Evolutionary conservation across 2,888 invertebrate species (phyloP).

Genomic region (Malthinus seriepunctatus): DNA sequence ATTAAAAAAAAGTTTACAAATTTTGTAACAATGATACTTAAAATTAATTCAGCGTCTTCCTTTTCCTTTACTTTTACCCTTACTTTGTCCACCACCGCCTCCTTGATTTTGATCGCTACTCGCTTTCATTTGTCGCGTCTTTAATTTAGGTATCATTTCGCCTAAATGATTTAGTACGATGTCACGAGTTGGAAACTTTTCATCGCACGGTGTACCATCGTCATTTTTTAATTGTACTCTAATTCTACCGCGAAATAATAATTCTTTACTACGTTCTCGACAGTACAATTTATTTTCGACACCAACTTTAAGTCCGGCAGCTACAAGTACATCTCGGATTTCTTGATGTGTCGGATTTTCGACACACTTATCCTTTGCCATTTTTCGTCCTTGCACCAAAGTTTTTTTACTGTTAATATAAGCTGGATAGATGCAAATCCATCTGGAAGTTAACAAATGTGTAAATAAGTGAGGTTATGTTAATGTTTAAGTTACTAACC

Average conservation of each 20-base stretch:
- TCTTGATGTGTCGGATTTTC: constrained; percentile 96
- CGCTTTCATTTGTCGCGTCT: constrained; percentile 70
- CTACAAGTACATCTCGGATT: constrained; percentile 88
- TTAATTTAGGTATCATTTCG: constrained; percentile 88
- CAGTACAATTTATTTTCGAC: constrained; percentile 93
- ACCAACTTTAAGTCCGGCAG: constrained; percentile 81
- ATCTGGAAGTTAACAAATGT: constrained; percentile 60
- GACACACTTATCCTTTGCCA: constrained; percentile 84
- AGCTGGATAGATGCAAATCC: constrained; percentile 97
- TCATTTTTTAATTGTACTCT: constrained; percentile 91
- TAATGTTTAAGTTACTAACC: constrained; percentile 55
- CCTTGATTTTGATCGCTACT: constrained; percentile 43
- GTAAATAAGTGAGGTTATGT: constrained; percentile 22
- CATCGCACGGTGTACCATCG: constrained; percentile 76
- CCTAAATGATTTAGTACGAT: constrained; percentile 78
- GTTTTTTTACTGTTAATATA: constrained; percentile 95
- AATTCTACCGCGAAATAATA: constrained; percentile 82
- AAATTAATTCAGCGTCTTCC: constrained; percentile 31
- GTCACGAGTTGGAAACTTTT: constrained; percentile 74
- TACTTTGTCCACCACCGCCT: constrained; percentile 39
- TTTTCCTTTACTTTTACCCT: constrained; percentile 46
- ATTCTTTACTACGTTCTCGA: constrained; percentile 89
- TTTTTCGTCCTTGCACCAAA: constrained; percentile 82
- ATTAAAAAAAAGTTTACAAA: not conserved
- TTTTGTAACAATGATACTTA: not conserved